Evolutionary conservation across 2,797 vertebrate genomes (phyloP).

Genomic region (Fundulus diaphanus): DNA sequence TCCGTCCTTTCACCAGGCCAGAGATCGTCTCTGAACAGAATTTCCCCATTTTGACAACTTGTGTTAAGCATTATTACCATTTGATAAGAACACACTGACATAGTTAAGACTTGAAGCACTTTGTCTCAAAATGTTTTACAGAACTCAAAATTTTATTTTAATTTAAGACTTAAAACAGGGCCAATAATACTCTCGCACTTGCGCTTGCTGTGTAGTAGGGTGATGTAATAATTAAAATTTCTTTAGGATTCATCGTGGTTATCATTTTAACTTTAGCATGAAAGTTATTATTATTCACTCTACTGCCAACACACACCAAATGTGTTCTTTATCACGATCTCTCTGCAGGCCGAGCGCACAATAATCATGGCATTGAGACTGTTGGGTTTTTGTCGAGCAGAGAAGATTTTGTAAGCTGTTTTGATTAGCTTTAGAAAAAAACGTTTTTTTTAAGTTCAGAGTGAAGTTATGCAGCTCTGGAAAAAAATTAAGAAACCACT

Average conservation of each 20-base stretch:
- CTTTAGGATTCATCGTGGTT: too few relatives aligned
- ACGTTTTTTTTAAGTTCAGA: background rate
- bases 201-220: too few relatives aligned
- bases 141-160: background rate
- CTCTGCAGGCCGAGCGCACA: background rate
- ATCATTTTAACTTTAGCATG: too few relatives aligned
- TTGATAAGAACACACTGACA: background rate
- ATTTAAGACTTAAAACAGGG: too few relatives aligned
- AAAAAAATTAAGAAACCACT: slow-evolving; percentile 9
- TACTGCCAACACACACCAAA: background rate
- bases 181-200: too few relatives aligned
- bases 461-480: background rate
- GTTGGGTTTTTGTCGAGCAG: background rate
- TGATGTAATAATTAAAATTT: too few relatives aligned
- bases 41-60: background rate
- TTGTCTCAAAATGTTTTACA: background rate
- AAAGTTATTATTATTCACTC: background rate
- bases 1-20: too few relatives aligned
- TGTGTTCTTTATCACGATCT: background rate
- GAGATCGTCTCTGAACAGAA: background rate
- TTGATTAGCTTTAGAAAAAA: background rate
- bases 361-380: background rate
- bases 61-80: background rate
- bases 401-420: background rate
- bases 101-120: background rate